Evolutionary conservation across 64 coral and sea anemone genomes (phyloP), one percentile per base, ranked within the genome.

Genomic region (Montipora sp.): DNA sequence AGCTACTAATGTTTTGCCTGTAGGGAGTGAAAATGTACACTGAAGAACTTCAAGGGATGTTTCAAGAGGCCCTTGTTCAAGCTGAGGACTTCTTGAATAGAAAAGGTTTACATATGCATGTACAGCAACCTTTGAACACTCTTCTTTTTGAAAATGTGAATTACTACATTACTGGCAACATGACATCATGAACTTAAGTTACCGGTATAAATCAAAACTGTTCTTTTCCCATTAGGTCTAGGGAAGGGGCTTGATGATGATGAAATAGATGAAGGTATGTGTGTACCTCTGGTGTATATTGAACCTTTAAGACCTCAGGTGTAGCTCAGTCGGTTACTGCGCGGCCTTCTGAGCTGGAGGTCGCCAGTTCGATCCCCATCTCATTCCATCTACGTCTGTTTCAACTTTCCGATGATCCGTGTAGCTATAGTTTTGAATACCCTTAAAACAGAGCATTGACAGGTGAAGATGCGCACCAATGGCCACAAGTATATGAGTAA

Each of bases 11-110:
- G 1, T 77, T 89, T 3, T 78, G 67, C 10, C 14, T 59, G 12
- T 79, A 79, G 75, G 44, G 8, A 2, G 8, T 84, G 43, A 84
- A 70, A 71, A 16, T 7, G 22, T 48, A 6, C 15, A 84, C n/a
- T 0, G 8, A 71, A 19, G 81, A 84, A 6, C 19, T 70, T 8
- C 14, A 50, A 50, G 63, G 19, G 1, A 14, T n/a, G 1, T 84
- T 84, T 70, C 45, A 84, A 10, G 0, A 70, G 65, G 82, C 82
- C 1, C 3, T 84, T 4, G 4, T 5, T 19, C 14, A 84, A 67
- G 82, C 82, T 14, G 82, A 84, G 19, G 82, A 51, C n/a, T 66
- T 84, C 16, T 4, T 84, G 19, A 84, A 68, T 20, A 20, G 63
- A 7, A 72, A 70, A 84, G 82, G 82, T 84, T 14, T 1, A 5